Conservation (phyloP, 2,113 vertebrate species). For the Forbesichthys papilliferus region DNA sequence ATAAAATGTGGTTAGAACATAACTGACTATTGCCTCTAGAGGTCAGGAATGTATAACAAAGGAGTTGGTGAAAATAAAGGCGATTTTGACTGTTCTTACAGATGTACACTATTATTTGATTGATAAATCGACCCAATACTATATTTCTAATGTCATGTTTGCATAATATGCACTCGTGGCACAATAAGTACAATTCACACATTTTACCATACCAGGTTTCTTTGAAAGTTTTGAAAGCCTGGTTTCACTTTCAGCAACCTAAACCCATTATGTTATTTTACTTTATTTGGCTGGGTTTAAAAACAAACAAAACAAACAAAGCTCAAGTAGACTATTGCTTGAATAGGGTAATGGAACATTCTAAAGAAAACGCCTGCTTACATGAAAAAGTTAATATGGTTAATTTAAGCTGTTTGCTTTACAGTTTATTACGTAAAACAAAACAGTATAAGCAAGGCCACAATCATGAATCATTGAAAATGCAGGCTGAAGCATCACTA, state of each 20-base stretch:
- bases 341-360: slow-evolving; percentile 7
- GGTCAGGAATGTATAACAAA: slow-evolving; percentile 42
- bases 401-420: not conserved
- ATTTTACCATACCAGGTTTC: not conserved
- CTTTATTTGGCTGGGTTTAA: not conserved
- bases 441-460: slow-evolving; percentile 10
- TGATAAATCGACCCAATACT: too few species aligned
- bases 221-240: not conserved
- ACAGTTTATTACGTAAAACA: slow-evolving; percentile 1
- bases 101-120: not conserved
- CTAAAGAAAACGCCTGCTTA: slow-evolving; percentile 1
- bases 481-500: slow-evolving; percentile 2
- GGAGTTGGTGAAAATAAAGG: not conserved
- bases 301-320: not conserved
- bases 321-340: not conserved
- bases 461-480: not conserved
- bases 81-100: not conserved
- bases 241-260: not conserved
- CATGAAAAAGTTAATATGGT: too few species aligned
- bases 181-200: not conserved
- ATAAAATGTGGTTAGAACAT: not conserved
- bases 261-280: not conserved
- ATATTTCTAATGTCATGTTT: too few species aligned
- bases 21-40: slow-evolving; percentile 35
- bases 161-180: too few species aligned